Evolutionary conservation across 1,140 invertebrate genomes (phyloP).

Genomic region (Bombus waltoni): DNA sequence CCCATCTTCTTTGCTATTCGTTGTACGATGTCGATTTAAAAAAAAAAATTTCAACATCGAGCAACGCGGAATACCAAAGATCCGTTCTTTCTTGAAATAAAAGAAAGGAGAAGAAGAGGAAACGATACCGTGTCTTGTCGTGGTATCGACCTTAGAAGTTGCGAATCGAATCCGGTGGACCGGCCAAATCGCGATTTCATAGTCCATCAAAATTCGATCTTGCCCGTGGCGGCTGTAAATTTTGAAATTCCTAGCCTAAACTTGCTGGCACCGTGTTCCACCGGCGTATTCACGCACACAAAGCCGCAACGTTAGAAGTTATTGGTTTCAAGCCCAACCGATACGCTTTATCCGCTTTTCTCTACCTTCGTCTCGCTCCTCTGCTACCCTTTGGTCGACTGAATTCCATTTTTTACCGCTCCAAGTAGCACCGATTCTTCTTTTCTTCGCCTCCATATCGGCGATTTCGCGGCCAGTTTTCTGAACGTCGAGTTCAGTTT

Average conservation of each 20-base stretch:
- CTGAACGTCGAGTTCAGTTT: conserved; percentile 32
- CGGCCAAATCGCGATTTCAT: conserved; percentile 62
- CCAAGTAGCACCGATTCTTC: conserved; percentile 47
- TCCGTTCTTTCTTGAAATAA: not conserved
- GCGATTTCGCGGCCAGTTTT: conserved; percentile 37
- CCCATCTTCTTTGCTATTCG: not conserved
- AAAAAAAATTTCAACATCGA: not conserved
- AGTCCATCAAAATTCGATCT: conserved; percentile 65
- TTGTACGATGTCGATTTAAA: not conserved
- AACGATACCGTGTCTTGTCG: not conserved
- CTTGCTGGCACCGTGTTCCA: conserved; percentile 8
- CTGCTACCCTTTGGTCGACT: too few species aligned
- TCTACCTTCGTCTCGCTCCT: not conserved
- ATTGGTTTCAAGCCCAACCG: conserved; percentile 51
- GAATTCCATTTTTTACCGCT: not conserved
- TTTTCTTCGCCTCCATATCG: conserved; percentile 25
- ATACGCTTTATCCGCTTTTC: conserved; percentile 37
- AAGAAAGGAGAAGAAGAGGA: too few species aligned
- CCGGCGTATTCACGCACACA: conserved; percentile 13
- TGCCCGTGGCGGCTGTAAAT: conserved; percentile 55
- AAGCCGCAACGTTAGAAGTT: conserved; percentile 28
- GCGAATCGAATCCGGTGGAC: conserved; percentile 11
- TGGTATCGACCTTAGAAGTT: not conserved
- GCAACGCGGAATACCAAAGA: not conserved
- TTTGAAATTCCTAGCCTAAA: conserved; percentile 56